A percentile compares a stretch with the other conserved stretches of the same genome.
phyloP scores from a whole-genome alignment of 2,888 invertebrate genomes.

The Drosophila merina region DNA sequence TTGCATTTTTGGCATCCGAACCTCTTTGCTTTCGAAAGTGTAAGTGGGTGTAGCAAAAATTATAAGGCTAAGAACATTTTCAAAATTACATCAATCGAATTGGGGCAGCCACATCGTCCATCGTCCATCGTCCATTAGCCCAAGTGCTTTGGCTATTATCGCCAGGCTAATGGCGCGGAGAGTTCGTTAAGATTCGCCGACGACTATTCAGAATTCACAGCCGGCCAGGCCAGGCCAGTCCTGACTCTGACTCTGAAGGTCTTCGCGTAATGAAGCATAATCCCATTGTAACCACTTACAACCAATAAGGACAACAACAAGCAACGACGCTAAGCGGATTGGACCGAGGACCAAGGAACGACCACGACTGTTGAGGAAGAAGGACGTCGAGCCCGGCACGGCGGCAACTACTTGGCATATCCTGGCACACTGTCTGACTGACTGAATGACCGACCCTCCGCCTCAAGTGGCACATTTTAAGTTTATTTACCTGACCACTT shows the following conservation, averaged over 20 bases:
- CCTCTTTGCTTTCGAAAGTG: neutral
- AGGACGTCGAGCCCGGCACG: slow-evolving; percentile 38
- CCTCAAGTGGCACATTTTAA: slow-evolving; percentile 68
- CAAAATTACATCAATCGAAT: slow-evolving; percentile 57
- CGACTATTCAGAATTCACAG: slow-evolving; percentile 26
- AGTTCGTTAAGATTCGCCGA: slow-evolving; percentile 77
- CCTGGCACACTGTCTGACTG: slow-evolving; percentile 59
- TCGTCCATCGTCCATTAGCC: slow-evolving; percentile 62
- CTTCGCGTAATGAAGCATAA: slow-evolving; percentile 77
- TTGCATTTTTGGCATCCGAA: slow-evolving; percentile 76
- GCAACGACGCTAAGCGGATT: slow-evolving; percentile 68
- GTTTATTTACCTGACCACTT: slow-evolving; percentile 77
- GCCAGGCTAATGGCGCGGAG: slow-evolving; percentile 73
- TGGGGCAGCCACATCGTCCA: slow-evolving; percentile 53
- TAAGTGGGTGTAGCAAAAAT: slow-evolving; percentile 22
- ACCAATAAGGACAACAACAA: slow-evolving; percentile 71
- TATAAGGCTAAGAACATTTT: slow-evolving; percentile 51
- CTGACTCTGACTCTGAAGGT: slow-evolving; percentile 27
- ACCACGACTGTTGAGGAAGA: slow-evolving; percentile 6
- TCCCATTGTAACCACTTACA: slow-evolving; percentile 76
- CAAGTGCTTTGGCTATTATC: slow-evolving; percentile 72
- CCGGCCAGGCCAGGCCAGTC: slow-evolving; percentile 1
- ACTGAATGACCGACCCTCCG: slow-evolving; percentile 35
- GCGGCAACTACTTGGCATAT: slow-evolving; percentile 77
- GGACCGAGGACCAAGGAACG: slow-evolving; percentile 54